Evolutionary conservation across 2,113 vertebrate genomes (phyloP), one percentile per base, ranked within the genome.

Genomic region (Dissostichus mawsoni): DNA sequence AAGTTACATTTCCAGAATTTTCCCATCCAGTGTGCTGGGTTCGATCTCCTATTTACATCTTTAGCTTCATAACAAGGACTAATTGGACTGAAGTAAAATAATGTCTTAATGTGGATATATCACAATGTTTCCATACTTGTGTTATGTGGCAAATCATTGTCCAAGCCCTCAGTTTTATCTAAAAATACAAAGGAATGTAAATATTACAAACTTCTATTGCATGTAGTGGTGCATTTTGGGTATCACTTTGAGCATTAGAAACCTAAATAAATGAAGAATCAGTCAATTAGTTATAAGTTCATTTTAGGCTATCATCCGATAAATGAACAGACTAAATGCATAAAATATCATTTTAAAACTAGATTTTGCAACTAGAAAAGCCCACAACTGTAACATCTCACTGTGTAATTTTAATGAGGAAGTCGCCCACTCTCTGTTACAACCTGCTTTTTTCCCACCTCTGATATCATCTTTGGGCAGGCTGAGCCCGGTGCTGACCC

Each of bases 401-500:
- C 20, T 57, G 44, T 51, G 52, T 61, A 53, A 62, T 16, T n/a
- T n/a, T 58, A 56, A 47, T 51, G 8, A 36, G 67, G n/a, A 56
- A 83, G 45, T 63, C 45, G n/a, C 55, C 47, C 16, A 6, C 7
- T 8, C n/a, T 74, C n/a, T 50, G 1, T 47, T 50, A 47, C n/a
- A 50, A 12, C 45, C 74, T 20, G 14, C 63, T 74, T 66, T 72
- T 44, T 53, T n/a, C 45, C 17, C 51, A 0, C 11, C 61, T 23
- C 23, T 57, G 66, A 76, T 51, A 45, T 67, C 64, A 23, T 66
- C 69, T 4, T 17, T 48, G 63, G 5, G 13, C 8, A 20, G 25
- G 10, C 61, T 41, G 45, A 61, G 56, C 55, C 50, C 48, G 2
- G 17, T 1, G 20, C 78, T 73, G 78, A 84, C 68, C 64, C 73